A percentile compares a stretch with the other conserved stretches of the same genome.
Evolutionary conservation across 2,113 vertebrate genomes (phyloP).

Genomic region (Toxotes jaculatrix): DNA sequence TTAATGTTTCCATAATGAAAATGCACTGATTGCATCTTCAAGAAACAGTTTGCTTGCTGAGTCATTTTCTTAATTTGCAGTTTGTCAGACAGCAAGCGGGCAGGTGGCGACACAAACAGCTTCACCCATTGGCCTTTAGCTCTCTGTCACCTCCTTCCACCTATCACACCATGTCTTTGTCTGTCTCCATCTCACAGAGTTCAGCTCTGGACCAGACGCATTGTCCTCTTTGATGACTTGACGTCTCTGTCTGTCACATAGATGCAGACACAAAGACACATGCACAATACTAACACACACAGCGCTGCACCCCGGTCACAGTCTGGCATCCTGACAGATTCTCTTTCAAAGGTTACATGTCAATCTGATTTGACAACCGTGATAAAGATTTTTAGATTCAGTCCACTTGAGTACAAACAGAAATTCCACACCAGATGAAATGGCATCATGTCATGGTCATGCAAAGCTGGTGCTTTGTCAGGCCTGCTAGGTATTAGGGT

Average conservation of each 20-base stretch:
- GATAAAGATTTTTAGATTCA: constrained; percentile 56
- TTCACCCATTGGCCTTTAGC: constrained; percentile 51
- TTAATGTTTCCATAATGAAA: neutral
- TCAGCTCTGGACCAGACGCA: constrained; percentile 45
- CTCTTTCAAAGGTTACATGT: constrained; percentile 64
- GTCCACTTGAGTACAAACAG: neutral
- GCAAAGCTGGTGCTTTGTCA: neutral
- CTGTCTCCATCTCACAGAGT: constrained; percentile 54
- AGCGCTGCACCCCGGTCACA: constrained; percentile 36
- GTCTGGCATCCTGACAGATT: constrained; percentile 58
- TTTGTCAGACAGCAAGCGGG: constrained; percentile 23
- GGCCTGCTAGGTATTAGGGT: neutral
- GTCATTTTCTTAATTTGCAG: neutral
- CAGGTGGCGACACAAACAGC: constrained; percentile 43
- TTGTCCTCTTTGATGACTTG: constrained; percentile 73
- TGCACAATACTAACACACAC: constrained; percentile 31
- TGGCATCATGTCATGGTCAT: neutral
- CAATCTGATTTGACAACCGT: constrained; percentile 71
- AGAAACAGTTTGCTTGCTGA: neutral
- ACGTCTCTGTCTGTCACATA: constrained; percentile 75
- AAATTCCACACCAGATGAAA: neutral
- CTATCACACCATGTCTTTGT: constrained; percentile 64
- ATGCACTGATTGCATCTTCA: neutral
- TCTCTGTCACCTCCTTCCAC: constrained; percentile 55
- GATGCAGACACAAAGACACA: constrained; percentile 43